phyloP scores from a whole-genome alignment of 2,888 invertebrate genomes.

The Tenthredo distinguenda region DNA sequence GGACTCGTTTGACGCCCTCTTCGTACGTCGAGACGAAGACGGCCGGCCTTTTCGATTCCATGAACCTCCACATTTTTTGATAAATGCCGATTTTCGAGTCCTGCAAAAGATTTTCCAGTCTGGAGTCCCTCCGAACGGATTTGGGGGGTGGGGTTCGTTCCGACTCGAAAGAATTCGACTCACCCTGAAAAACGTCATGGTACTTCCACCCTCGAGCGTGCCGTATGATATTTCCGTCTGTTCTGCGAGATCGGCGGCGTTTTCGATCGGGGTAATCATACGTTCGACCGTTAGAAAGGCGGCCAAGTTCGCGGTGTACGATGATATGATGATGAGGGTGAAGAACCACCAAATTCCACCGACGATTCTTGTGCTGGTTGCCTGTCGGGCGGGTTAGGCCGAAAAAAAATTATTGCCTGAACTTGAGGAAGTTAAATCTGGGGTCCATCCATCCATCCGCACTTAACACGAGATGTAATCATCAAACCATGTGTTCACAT shows the following conservation, averaged over 20 bases:
- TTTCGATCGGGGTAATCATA: conserved; percentile 97
- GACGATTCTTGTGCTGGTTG: conserved; percentile 95
- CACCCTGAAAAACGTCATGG: conserved; percentile 98
- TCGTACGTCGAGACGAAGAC: conserved; percentile 95
- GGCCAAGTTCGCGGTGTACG: conserved; percentile 98
- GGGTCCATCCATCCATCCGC: background rate
- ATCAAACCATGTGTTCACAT: background rate
- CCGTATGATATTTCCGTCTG: conserved; percentile 97
- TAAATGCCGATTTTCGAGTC: conserved; percentile 95
- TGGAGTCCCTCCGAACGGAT: background rate
- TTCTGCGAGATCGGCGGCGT: conserved; percentile 95
- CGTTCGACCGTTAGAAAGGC: conserved; percentile 98
- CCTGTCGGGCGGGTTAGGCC: conserved; percentile 79
- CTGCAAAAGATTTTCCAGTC: conserved; percentile 75
- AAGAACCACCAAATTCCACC: conserved; percentile 99
- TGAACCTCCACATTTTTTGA: conserved; percentile 97
- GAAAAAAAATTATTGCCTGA: conserved; percentile 1
- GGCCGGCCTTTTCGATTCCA: conserved; percentile 89
- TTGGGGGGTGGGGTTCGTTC: too few species aligned
- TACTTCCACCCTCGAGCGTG: conserved; percentile 95
- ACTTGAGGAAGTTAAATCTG: background rate
- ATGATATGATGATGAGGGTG: conserved; percentile 98
- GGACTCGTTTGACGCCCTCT: conserved; percentile 92
- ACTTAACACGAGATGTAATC: background rate
- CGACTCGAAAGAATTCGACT: conserved; percentile 66